phyloP scores from a whole-genome alignment of 2,888 invertebrate species.

The Adineta ricciae region DNA sequence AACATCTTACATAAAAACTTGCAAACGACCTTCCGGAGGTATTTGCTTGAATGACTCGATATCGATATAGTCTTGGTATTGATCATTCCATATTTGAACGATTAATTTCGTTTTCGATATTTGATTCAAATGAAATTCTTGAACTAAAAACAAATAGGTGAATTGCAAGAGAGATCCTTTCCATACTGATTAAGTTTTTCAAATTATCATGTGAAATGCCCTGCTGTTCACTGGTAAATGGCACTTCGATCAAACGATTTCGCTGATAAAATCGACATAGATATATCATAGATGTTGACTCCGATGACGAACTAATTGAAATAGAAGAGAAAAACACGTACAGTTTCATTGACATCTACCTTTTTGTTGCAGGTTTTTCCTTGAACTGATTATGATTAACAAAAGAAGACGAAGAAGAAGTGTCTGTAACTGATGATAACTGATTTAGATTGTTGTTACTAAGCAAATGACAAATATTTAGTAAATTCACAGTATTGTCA shows the following conservation, averaged over 20 bases:
- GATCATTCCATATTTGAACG: constrained; percentile 9
- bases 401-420: background rate
- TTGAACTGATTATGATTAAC: background rate
- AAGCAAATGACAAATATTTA: background rate
- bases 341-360: background rate
- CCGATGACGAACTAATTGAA: background rate
- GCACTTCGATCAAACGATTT: constrained; percentile 19
- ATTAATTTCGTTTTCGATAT: background rate
- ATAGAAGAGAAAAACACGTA: background rate
- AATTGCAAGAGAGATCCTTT: too few relatives aligned
- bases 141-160: background rate
- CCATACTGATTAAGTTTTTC: background rate
- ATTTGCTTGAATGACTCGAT: constrained; percentile 19
- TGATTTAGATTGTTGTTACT: background rate
- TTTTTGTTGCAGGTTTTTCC: background rate
- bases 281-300: background rate
- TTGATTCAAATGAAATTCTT: constrained; percentile 8
- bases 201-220: background rate
- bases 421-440: background rate
- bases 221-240: background rate
- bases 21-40: background rate
- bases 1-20: background rate
- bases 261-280: constrained; percentile 15
- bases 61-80: constrained; percentile 14
- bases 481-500: too few relatives aligned